These are phyloP conservation scores for Tiliacea citrago DNA, from an alignment of 2,888 invertebrate species.

Conservation along the genomic window DNA sequence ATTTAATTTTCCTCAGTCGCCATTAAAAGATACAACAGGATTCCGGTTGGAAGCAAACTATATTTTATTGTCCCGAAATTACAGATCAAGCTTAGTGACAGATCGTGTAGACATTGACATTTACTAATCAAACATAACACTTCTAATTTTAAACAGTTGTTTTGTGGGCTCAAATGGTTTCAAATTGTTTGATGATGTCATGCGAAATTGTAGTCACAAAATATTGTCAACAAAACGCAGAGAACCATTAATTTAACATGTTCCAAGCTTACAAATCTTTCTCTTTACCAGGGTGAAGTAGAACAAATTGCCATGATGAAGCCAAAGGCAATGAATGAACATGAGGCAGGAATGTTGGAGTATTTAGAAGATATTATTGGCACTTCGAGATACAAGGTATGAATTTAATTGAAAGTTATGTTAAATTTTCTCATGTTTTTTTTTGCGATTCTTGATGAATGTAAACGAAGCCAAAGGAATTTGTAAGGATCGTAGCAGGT, in stretches of 20 bases:
- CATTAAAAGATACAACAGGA: no score
- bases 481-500: background rate
- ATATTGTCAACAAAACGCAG: background rate
- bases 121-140: no score
- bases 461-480: background rate
- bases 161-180: background rate
- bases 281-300: conserved; percentile 96
- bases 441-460: background rate
- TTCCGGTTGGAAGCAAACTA: no score
- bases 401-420: background rate
- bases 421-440: background rate
- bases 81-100: no score
- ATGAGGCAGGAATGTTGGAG: conserved; percentile 99
- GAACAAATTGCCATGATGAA: conserved; percentile 99
- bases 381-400: conserved; percentile 94
- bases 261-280: background rate
- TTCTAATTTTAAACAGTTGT: background rate
- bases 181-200: background rate
- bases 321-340: conserved; percentile 95
- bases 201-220: background rate
- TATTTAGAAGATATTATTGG: conserved; percentile 99
- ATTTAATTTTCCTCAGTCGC: no score
- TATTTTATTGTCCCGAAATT: no score
- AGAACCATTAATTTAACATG: background rate
- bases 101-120: no score